A percentile compares a stretch with the other conserved stretches of the same genome.
These are phyloP conservation scores for Phyllotis vaccarum DNA, from an alignment of 2,797 vertebrate genomes.

Conservation along the genomic window DNA sequence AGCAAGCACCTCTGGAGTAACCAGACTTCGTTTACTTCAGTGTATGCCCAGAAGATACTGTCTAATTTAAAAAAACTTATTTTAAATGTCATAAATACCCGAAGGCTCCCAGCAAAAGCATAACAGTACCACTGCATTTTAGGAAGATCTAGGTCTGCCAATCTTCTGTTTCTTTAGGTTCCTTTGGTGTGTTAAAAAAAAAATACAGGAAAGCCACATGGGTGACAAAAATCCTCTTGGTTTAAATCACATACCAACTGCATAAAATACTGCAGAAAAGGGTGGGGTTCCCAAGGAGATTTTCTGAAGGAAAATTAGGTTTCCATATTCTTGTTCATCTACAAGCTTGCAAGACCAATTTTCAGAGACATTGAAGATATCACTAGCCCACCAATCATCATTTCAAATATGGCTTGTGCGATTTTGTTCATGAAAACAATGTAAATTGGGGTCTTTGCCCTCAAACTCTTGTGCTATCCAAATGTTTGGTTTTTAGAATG, in stretches of 20 bases:
- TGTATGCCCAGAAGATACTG: neutral
- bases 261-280: neutral
- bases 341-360: neutral
- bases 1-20: neutral
- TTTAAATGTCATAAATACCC: neutral
- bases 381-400: neutral
- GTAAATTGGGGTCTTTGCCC: neutral
- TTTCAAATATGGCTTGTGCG: fast-evolving
- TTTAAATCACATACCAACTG: neutral
- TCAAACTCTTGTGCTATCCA: neutral
- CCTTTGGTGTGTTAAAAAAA: neutral
- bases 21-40: neutral
- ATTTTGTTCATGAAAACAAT: neutral
- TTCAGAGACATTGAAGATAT: fast-evolving
- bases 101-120: neutral
- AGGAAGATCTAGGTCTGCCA: neutral
- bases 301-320: neutral
- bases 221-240: neutral
- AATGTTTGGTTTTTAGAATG: neutral
- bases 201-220: fast-evolving
- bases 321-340: neutral
- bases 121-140: fast-evolving
- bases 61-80: neutral
- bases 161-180: neutral
- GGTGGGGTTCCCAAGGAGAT: fast-evolving